Percentiles rank a stretch among this genome's conserved stretches.
These are phyloP conservation scores for Hypena proboscidalis DNA, from an alignment of 2,888 invertebrate species.

Conservation along the genomic window DNA sequence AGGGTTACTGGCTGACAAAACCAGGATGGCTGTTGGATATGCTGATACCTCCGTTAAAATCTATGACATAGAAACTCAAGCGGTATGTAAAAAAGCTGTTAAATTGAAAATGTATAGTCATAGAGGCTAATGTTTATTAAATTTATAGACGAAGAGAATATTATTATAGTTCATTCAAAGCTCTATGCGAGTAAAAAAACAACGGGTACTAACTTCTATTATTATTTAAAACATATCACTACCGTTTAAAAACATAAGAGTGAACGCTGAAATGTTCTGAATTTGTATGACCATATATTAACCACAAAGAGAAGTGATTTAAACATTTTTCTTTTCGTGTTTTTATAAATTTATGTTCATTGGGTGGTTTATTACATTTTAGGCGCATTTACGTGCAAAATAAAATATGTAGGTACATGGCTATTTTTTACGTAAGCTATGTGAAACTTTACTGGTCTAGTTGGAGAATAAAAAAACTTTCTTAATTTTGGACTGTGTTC, in stretches of 20 bases:
- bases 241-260: slow-evolving; percentile 13
- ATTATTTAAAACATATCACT: slow-evolving; percentile 16
- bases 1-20: slow-evolving; percentile 61
- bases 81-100: slow-evolving; percentile 55
- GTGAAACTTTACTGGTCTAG: neutral
- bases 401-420: slow-evolving; percentile 22
- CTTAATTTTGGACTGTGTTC: neutral
- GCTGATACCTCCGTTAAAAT: slow-evolving; percentile 71
- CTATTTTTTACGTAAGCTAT: slow-evolving; percentile 17
- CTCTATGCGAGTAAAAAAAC: too few species aligned
- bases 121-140: too few species aligned
- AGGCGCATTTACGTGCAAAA: slow-evolving; percentile 39
- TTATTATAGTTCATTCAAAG: too few species aligned
- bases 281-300: slow-evolving; percentile 36
- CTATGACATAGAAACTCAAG: slow-evolving; percentile 74
- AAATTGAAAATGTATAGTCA: too few species aligned
- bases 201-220: neutral
- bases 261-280: slow-evolving; percentile 13
- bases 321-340: slow-evolving; percentile 42
- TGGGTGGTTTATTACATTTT: slow-evolving; percentile 60
- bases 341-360: slow-evolving; percentile 59
- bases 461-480: neutral
- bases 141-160: too few species aligned
- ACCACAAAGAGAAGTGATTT: slow-evolving; percentile 43
- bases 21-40: slow-evolving; percentile 68